Conservation (phyloP, 2,113 vertebrate species). For the Ranitomeya imitator region DNA sequence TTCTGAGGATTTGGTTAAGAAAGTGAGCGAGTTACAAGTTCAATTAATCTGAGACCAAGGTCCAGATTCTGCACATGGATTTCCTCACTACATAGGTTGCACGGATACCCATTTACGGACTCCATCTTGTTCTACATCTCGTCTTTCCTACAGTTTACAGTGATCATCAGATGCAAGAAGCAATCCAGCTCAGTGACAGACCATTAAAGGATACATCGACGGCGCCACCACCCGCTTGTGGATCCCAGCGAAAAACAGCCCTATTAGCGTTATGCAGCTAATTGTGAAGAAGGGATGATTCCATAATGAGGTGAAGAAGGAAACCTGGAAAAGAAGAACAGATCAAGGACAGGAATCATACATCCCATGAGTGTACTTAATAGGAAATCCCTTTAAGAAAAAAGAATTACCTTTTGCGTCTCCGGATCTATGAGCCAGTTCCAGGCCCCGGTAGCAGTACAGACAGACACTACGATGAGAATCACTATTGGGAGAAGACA, state of each 20-base stretch:
- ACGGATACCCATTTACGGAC: not conserved
- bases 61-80: not conserved
- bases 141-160: not conserved
- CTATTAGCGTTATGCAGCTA: slow-evolving; percentile 96
- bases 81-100: no score
- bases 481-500: slow-evolving; percentile 82
- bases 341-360: no score
- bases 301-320: slow-evolving; percentile 97
- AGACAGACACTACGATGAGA: slow-evolving; percentile 97
- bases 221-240: slow-evolving; percentile 98
- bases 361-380: not conserved
- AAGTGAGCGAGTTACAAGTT: not conserved
- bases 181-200: not conserved
- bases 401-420: slow-evolving; percentile 89
- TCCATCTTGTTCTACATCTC: no score
- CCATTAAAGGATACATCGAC: slow-evolving; percentile 94
- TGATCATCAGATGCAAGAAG: not conserved
- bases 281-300: slow-evolving; percentile 99
- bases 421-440: slow-evolving; percentile 99
- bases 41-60: not conserved
- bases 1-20: slow-evolving; percentile 82
- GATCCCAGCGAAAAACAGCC: slow-evolving; percentile 97
- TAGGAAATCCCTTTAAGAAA: not conserved
- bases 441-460: slow-evolving; percentile 97
- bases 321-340: slow-evolving; percentile 77